Percentiles rank a stretch among this genome's conserved stretches.
Evolutionary conservation across 2,113 vertebrate species (phyloP).

Genomic region (Salvelinus namaycush): DNA sequence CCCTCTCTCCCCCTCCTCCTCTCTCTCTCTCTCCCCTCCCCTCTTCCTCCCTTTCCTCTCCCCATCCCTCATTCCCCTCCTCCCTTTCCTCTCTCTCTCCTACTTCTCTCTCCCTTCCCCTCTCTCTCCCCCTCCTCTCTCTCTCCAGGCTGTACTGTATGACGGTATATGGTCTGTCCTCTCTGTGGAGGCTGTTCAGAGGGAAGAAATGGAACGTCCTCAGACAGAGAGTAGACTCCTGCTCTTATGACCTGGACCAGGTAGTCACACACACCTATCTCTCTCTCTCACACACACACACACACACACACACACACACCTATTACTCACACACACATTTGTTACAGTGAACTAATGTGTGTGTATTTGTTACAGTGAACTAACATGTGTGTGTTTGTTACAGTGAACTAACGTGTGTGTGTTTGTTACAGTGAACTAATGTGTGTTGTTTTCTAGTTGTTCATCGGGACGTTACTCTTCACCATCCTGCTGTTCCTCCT

Average conservation of each 20-base stretch:
- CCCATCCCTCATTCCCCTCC: too few relatives aligned
- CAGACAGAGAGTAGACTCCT: constrained; percentile 93
- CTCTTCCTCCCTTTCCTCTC: too few relatives aligned
- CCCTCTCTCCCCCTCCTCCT: too few relatives aligned
- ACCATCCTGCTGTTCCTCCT: constrained; percentile 93
- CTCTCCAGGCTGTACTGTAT: constrained; percentile 87
- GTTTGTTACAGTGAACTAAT: background rate
- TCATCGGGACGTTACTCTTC: constrained; percentile 94
- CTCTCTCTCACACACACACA: too few relatives aligned
- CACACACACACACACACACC: too few relatives aligned
- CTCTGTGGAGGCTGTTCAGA: constrained; percentile 95
- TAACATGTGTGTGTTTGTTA: too few relatives aligned
- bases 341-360: too few relatives aligned
- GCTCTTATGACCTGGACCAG: constrained; percentile 97
- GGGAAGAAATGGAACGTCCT: constrained; percentile 99
- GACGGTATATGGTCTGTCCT: constrained; percentile 92
- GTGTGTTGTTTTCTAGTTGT: constrained; percentile 75
- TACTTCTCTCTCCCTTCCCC: too few relatives aligned
- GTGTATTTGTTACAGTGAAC: too few relatives aligned
- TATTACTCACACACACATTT: too few relatives aligned
- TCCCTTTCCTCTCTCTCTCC: too few relatives aligned
- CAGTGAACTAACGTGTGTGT: too few relatives aligned
- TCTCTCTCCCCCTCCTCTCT: background rate
- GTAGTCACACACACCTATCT: constrained; percentile 62
- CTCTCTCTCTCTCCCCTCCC: fast-evolving